These are phyloP conservation scores for Paradisaea rubra DNA, from an alignment of 2,113 vertebrate genomes.

Conservation along the genomic window DNA sequence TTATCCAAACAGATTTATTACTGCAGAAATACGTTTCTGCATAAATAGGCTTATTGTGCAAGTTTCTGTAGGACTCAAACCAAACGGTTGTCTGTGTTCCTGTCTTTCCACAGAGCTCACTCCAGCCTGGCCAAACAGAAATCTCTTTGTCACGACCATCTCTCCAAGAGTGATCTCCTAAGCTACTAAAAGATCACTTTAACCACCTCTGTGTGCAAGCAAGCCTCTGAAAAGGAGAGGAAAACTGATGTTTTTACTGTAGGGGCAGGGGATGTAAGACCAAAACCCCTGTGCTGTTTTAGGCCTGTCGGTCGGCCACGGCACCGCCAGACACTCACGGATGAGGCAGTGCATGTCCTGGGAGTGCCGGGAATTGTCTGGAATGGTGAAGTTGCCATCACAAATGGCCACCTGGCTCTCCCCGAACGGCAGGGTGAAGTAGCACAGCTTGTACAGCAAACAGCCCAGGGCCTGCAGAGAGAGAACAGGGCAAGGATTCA, in stretches of 20 bases:
- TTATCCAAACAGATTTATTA: constrained; percentile 40
- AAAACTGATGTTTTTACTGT: rapidly evolving
- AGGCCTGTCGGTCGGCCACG: neutral
- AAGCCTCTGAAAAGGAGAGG: neutral
- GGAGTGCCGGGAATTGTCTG: constrained; percentile 93
- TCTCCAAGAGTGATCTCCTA: neutral
- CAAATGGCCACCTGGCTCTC: constrained; percentile 98
- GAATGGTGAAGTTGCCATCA: constrained; percentile 96
- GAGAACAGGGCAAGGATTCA: neutral
- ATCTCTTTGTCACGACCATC: neutral
- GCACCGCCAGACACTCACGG: constrained; percentile 75
- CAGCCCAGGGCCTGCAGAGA: constrained; percentile 88
- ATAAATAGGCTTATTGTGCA: constrained; percentile 20
- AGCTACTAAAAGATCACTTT: neutral
- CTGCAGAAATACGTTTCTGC: constrained; percentile 10
- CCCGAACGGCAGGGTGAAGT: constrained; percentile 96
- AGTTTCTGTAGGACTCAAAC: neutral
- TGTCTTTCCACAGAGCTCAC: neutral
- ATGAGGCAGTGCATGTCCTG: constrained; percentile 98
- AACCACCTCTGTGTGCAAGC: neutral
- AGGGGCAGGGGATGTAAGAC: neutral
- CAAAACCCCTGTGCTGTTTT: neutral
- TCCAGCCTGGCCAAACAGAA: neutral
- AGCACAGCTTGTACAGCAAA: constrained; percentile 95
- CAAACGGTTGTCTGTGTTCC: neutral